Base-by-base conservation (phyloP, 2,113 vertebrate species). In the Mus spicilegus region DNA sequence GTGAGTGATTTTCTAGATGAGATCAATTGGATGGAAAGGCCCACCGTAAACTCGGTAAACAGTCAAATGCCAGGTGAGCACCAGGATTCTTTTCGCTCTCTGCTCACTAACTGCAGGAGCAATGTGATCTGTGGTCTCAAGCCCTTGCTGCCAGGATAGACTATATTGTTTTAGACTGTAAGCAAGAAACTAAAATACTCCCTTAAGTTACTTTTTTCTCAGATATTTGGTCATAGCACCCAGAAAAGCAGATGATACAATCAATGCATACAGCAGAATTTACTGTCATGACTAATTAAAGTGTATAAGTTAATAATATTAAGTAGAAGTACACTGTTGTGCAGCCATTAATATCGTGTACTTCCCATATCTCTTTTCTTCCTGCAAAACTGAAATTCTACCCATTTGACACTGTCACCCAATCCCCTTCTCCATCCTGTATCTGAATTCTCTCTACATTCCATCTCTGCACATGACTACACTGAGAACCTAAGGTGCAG, bases 331-430 rank as follows among this genome's bases (percentile, higher is more conserved):
- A 13, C 10, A 30, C 0, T 67, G 30, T 22, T n/a, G 3, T 26
- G 1, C 36, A 13, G 28, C 3, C 11, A 24, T 30, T 54, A 61
- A 13, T 39, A 67, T 5, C 24, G 24, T 5, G 39, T 81, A 76
- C 17, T n/a, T 73, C 56, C 63, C 70, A 73, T n/a, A 84, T 63
- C 8, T 17, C 46, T 70, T 54, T 93, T 19, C 12, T n/a, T 39
- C 92, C 58, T 67, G 4, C 33, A 86, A 90, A 97, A 82, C 39
- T 82, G 17, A 73, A 86, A 56, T 12, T 46, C 67, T 63, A 39
- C 78, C 26, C 33, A 13, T 13, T 39, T 30, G 82, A 76, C 24
- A 39, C 10, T 16, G 28, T 67, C 4, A 46, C 28, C 20, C 9
- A 16, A 10, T 20, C 42, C 16, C 14, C 56, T 5, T 30, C 80